Conservation (phyloP, 2,888 invertebrate genomes). For the Geotrupes spiniger region DNA sequence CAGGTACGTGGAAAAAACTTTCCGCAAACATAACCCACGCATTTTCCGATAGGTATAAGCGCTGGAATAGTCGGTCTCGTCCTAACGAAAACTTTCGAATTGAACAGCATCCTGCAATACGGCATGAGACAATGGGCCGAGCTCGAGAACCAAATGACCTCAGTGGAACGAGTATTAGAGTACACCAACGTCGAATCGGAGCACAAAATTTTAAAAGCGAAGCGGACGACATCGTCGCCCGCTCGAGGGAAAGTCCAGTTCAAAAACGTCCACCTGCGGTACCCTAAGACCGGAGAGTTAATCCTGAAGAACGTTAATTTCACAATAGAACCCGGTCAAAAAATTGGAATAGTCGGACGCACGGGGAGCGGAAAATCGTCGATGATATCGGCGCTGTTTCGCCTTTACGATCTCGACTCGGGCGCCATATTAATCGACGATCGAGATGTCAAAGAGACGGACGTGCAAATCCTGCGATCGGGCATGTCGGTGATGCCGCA, state of each 20-base stretch:
- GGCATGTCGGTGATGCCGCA: slow-evolving; percentile 82
- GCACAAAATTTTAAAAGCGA: slow-evolving; percentile 35
- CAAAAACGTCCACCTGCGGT: slow-evolving; percentile 66
- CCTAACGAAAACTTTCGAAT: slow-evolving; percentile 71
- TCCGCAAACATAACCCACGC: not conserved
- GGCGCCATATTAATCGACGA: slow-evolving; percentile 80
- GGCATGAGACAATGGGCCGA: slow-evolving; percentile 83
- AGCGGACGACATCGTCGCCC: slow-evolving; percentile 65
- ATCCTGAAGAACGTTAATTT: slow-evolving; percentile 72
- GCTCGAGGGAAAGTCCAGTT: slow-evolving; percentile 65
- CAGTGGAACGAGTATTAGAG: slow-evolving; percentile 73
- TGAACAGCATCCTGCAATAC: slow-evolving; percentile 67
- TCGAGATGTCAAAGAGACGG: slow-evolving; percentile 65
- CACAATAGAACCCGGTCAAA: slow-evolving; percentile 62
- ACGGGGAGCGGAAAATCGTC: slow-evolving; percentile 83
- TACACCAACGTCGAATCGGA: slow-evolving; percentile 49
- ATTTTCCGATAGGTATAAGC: slow-evolving; percentile 11
- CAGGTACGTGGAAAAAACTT: slow-evolving; percentile 12
- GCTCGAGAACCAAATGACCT: slow-evolving; percentile 77
- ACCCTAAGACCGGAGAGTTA: slow-evolving; percentile 64
- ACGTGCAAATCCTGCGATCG: slow-evolving; percentile 70
- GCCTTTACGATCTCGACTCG: slow-evolving; percentile 66
- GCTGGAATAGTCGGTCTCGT: slow-evolving; percentile 78
- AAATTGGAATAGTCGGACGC: slow-evolving; percentile 75
- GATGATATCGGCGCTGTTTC: slow-evolving; percentile 72